Base-by-base conservation (phyloP, 2,888 invertebrate species). In the Nomada ferruginata region DNA sequence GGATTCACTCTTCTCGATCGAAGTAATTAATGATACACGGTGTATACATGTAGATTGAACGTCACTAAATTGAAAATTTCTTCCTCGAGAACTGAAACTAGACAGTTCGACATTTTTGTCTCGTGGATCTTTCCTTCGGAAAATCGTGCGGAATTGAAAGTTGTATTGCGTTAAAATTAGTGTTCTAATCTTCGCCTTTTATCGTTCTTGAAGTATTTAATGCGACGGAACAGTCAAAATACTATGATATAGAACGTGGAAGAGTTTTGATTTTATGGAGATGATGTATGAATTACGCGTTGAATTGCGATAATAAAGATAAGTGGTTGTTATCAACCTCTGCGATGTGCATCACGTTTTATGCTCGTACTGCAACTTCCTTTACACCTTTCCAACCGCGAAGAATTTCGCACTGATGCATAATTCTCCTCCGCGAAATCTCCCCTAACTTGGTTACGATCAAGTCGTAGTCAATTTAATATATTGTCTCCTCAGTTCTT, bases 321-420 rank as follows among this genome's bases (percentile, higher is more conserved):
- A 59, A 53, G 44, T 18, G 59, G 20, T 36, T 29, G 57, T 53
- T 20, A 36, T 4, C 15, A 26, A 15, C 26, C 53, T 52, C 55
- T 55, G 13, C 23, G 53, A 79, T 50, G 26, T 47, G 42, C 65
- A 20, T 47, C 18, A 55, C 78, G 79, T 72, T 72, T 55, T 53
- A 26, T 53, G 23, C 78, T n/a, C 26, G 44, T n/a, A n/a, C n/a
- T 10, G 47, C 42, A 36, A 7, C 36, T 36, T 20, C 42, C 44
- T 65, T 72, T 61, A 72, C 60, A 61, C 52, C 64, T 23, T 11
- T 10, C 26, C 36, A 0, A 26, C n/a, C 7, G 13, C 18, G 77
- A 13, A 20, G 55, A 65, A 79, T 72, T 64, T 61, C 47, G 50
- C 42, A 36, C 11, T 20, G 29, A 44, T 26, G 26, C 42, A 26